Conservation (phyloP, 1,140 invertebrate genomes). For the Drosophila athabasca region DNA sequence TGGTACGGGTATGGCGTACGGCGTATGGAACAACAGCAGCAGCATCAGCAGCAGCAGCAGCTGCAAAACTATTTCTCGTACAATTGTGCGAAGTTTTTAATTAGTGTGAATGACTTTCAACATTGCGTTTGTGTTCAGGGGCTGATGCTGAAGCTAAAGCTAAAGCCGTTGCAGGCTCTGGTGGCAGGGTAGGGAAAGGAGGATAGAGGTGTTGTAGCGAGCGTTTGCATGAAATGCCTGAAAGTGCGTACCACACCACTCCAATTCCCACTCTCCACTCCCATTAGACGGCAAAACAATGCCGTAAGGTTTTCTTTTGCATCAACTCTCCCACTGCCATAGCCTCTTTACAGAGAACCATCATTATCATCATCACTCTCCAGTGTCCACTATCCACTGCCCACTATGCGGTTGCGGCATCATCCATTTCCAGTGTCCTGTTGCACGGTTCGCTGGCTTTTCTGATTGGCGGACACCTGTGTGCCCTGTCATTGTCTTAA, state of each 20-base stretch:
- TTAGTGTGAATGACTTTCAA: conserved; percentile 83
- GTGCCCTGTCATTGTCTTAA: conserved; percentile 8
- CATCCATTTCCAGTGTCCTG: too few species aligned
- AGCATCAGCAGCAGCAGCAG: conserved; percentile 56
- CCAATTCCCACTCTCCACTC: background rate
- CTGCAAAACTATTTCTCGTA: conserved; percentile 80
- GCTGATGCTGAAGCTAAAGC: conserved; percentile 22
- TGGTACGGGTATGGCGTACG: too few species aligned
- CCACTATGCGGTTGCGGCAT: too few species aligned
- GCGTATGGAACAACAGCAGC: conserved; percentile 9
- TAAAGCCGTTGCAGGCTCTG: conserved; percentile 9
- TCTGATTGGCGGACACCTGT: conserved; percentile 19
- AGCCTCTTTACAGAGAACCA: background rate
- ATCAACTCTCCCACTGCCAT: conserved; percentile 11
- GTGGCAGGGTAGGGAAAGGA: conserved; percentile 7
- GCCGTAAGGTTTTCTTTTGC: conserved; percentile 63
- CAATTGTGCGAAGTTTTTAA: conserved; percentile 83
- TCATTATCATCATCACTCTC: conserved; percentile 20
- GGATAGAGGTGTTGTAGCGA: conserved; percentile 41
- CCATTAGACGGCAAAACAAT: conserved; percentile 20
- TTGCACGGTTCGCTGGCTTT: background rate
- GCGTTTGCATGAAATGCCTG: conserved; percentile 66
- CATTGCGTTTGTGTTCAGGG: conserved; percentile 60
- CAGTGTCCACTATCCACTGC: too few species aligned
- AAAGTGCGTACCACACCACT: conserved; percentile 55